phyloP scores from a whole-genome alignment of 2,113 vertebrate genomes.

The Malaclemys terrapin region DNA sequence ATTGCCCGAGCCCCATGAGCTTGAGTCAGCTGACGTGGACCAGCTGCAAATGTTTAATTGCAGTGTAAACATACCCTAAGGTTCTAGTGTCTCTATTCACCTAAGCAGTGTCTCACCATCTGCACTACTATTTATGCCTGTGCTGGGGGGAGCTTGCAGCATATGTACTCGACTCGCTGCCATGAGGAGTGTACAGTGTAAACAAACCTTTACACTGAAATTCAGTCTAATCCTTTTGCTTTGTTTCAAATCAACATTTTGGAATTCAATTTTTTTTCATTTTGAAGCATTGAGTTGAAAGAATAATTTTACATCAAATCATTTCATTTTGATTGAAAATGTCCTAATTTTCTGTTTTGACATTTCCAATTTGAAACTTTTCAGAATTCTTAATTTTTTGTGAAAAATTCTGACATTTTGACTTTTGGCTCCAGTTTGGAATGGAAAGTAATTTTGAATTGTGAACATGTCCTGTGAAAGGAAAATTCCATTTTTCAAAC shows the following conservation, averaged over 20 bases:
- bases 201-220: not conserved
- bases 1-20: too few species aligned
- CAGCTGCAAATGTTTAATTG: not conserved
- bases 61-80: too few species aligned
- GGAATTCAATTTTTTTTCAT: too few species aligned
- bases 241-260: too few species aligned
- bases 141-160: too few species aligned
- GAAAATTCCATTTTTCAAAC: not conserved
- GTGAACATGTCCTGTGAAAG: not conserved
- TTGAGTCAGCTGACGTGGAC: too few species aligned
- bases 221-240: too few species aligned
- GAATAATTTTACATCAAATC: too few species aligned
- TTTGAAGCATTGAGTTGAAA: too few species aligned
- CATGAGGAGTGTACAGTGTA: not conserved
- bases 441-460: not conserved
- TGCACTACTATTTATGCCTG: not conserved
- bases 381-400: not conserved
- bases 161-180: not conserved
- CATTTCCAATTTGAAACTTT: too few species aligned
- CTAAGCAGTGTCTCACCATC: not conserved
- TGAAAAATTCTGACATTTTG: not conserved
- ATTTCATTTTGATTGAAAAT: too few species aligned
- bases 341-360: too few species aligned
- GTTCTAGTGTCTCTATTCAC: not conserved
- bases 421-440: not conserved